Base-by-base conservation (phyloP, 2,888 invertebrate species). In the Emmelina monodactyla region DNA sequence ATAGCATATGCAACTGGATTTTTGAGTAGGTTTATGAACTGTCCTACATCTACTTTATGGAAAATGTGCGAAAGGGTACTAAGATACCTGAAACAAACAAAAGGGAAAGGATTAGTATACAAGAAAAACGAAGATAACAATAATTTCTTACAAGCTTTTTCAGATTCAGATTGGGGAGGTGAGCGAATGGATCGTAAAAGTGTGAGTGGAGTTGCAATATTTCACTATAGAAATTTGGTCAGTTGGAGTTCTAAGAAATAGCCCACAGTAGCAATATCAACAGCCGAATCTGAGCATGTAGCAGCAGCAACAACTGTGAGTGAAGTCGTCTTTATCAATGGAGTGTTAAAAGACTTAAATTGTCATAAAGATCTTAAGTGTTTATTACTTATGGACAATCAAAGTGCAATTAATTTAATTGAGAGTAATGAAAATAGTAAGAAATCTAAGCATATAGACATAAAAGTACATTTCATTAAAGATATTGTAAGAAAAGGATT, bases 141-240 rank as follows among this genome's bases (percentile, higher is more conserved):
- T 13, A 22, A n/a, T n/a, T n/a, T n/a, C n/a, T n/a, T 38, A 29
- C 35, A 35, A 35, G 35, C 35, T 30, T 38, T 19, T 29, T 38
- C 35, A 5, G 35, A 35, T 32, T 19, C 35, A 14, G 34, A 38
- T 30, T 38, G 38, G 35, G 38, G 34, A 14, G 37, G 37, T 16
- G 37, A 36, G 16, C 12, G 16, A 28, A 31, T 28, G 9, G 14
- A 28, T 13, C 12, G 29, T 4, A 29, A 29, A 14, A 29, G 29
- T 29, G 14, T 22, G 2, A 33, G 22, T 14, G 33, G 33, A 3
- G 33, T 11, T n/a, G n/a, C 22, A 12, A 22, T 33, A 12, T 33
- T 33, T 12, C 33, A 33, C 7, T 22, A 14, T n/a, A 16, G n/a
- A 12, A 29, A 29, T 14, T 22, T 19, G 10, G 14, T 35, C 2